Evolutionary conservation across 2,888 invertebrate species (phyloP).

Genomic region (Himalopsyche tibetana): DNA sequence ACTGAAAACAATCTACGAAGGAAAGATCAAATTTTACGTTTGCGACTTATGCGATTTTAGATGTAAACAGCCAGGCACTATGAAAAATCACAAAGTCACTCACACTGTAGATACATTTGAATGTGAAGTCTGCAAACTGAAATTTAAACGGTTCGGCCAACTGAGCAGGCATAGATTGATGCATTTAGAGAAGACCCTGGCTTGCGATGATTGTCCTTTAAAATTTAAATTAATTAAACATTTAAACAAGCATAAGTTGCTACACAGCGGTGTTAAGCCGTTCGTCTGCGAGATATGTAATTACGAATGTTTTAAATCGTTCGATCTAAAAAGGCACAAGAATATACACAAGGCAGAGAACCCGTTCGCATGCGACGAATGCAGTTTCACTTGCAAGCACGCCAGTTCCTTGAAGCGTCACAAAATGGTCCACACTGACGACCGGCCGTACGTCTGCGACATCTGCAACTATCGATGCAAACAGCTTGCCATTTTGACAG

Average conservation of each 20-base stretch:
- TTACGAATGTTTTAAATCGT: background rate
- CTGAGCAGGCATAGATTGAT: background rate
- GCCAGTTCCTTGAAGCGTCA: constrained; percentile 10
- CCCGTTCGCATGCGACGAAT: constrained; percentile 34
- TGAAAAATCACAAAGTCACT: background rate
- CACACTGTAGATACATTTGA: background rate
- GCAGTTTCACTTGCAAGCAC: background rate
- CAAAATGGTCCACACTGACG: constrained; percentile 47
- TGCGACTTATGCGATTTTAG: background rate
- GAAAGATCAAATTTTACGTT: too few species aligned
- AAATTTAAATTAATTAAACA: background rate
- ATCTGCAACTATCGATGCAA: background rate
- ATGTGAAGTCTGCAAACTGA: background rate
- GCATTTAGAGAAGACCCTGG: background rate
- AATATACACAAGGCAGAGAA: constrained; percentile 4
- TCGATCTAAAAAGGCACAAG: background rate
- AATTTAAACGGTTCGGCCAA: background rate
- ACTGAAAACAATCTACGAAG: background rate
- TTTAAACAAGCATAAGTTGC: background rate
- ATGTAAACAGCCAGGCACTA: background rate
- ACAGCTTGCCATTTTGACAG: background rate
- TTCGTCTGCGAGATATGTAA: constrained; percentile 4
- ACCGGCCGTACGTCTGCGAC: constrained; percentile 13
- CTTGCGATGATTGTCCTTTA: background rate
- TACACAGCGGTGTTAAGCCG: background rate